Percentiles rank a stretch among this genome's conserved stretches.
These are phyloP conservation scores for Neuroterus valhalla DNA, from an alignment of 1,140 invertebrate species.

Conservation along the genomic window DNA sequence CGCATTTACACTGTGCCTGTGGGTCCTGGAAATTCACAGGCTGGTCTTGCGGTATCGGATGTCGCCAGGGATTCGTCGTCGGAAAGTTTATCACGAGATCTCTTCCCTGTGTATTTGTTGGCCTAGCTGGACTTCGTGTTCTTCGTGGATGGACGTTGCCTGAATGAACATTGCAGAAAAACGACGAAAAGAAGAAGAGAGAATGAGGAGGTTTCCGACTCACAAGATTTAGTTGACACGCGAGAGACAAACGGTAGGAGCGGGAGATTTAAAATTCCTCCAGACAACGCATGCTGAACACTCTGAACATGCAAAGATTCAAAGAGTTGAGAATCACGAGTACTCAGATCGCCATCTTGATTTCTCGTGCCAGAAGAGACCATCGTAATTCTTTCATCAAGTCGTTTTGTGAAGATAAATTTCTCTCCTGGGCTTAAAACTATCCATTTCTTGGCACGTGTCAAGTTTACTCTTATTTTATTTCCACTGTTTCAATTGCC, in stretches of 20 bases:
- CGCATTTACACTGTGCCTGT: slow-evolving; percentile 8
- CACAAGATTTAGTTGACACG: slow-evolving; percentile 33
- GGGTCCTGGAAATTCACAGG: slow-evolving; percentile 2
- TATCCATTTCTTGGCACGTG: no score
- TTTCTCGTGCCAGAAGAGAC: slow-evolving; percentile 12
- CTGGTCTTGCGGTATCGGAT: slow-evolving; percentile 8
- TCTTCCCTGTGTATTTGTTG: slow-evolving; percentile 2
- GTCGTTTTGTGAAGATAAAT: slow-evolving; percentile 15
- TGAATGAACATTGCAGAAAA: not conserved
- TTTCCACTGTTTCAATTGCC: no score
- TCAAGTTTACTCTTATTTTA: no score
- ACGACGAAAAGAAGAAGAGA: slow-evolving; percentile 3
- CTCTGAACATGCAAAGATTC: slow-evolving; percentile 27
- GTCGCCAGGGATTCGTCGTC: slow-evolving; percentile 30
- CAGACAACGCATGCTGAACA: slow-evolving; percentile 25
- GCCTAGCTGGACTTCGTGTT: slow-evolving; percentile 3
- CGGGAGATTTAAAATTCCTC: slow-evolving; percentile 23
- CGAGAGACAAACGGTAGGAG: slow-evolving; percentile 32
- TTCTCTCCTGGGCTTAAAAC: not conserved
- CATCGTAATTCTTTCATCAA: slow-evolving; percentile 26
- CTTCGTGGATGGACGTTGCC: not conserved
- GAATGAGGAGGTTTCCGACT: slow-evolving; percentile 23
- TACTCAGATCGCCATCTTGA: slow-evolving; percentile 22
- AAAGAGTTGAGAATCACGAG: slow-evolving; percentile 19
- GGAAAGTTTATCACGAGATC: slow-evolving; percentile 32